phyloP scores from a whole-genome alignment of 2,113 vertebrate genomes.

The Eublepharis macularius region DNA sequence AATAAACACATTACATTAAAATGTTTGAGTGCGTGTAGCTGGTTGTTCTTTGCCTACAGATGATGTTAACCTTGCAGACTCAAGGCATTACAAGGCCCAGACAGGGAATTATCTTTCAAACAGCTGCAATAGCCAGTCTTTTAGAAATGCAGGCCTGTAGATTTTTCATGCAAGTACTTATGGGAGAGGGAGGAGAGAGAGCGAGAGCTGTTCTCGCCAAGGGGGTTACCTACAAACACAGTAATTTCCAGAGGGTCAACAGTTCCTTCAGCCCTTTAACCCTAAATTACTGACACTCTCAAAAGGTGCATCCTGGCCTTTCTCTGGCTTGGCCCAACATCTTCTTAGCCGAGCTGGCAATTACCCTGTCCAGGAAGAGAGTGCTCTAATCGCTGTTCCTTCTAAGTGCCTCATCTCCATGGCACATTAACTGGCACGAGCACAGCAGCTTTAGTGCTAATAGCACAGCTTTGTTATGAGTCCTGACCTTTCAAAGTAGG shows the following conservation, averaged over 20 bases:
- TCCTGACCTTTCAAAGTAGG: neutral
- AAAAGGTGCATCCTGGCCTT: neutral
- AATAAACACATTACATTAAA: neutral
- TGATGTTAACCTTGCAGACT: neutral
- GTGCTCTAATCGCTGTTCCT: conserved; percentile 11
- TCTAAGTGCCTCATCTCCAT: conserved; percentile 20
- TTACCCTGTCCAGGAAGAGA: conserved; percentile 6
- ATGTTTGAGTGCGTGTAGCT: fast-evolving
- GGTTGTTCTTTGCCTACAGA: neutral
- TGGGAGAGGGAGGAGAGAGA: neutral
- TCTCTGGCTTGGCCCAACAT: neutral
- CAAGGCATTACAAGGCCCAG: fast-evolving
- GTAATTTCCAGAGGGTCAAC: neutral
- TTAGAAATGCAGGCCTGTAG: too few species aligned
- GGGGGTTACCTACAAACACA: neutral
- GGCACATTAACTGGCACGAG: neutral
- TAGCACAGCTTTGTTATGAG: neutral
- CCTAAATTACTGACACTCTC: neutral
- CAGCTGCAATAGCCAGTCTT: fast-evolving
- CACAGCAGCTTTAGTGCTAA: conserved; percentile 27
- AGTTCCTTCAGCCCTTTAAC: neutral
- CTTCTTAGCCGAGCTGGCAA: neutral
- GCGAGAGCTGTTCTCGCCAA: neutral
- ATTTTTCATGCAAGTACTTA: neutral
- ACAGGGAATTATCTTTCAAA: fast-evolving